Base-by-base conservation (phyloP, 2,113 vertebrate genomes). In the Thunnus maccoyii region DNA sequence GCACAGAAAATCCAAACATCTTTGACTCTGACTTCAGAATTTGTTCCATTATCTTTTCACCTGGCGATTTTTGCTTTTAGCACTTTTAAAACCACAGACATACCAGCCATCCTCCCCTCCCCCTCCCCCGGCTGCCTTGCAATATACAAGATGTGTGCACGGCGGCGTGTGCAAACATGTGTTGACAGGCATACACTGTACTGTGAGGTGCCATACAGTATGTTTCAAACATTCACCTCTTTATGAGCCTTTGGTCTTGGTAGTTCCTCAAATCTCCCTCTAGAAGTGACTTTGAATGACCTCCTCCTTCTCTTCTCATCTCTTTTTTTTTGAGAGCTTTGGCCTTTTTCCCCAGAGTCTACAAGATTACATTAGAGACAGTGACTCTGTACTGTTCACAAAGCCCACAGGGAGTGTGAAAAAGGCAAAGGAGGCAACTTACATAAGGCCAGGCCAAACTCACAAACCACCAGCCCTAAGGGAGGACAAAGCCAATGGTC, bases 351-450 rank as follows among this genome's bases (percentile, higher is more conserved):
- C 66, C 83, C 20, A 11, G 81, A 69, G 85, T 80, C 76, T 60
- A 72, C 6, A 17, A 77, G 86, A 83, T 80, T 82, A 87, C 85
- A 90, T 91, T 91, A 79, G 78, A 80, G 85, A 81, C 76, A 76
- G 66, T 46, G 27, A 84, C 48, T 83, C 83, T 78, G 58, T 56
- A 25, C 66, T 76, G 67, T 52, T 91, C 72, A 57, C 78, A 78
- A 67, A 77, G 74, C 82, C 89, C 86, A 87, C 17, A 52, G 76
- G 87, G 87, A 87, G 75, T 79, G 79, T 85, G 80, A 87, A 79
- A 76, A 89, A 90, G 84, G 68, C 81, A 83, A 71, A 18, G 71
- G 65, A 81, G 84, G 61, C 54, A 72, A 72, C 86, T 88, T 77
- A 68, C 71, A 88, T 65, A 79, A 79, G 73, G 75, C 62, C 18